Percentiles rank a stretch among this genome's conserved stretches.
These are phyloP conservation scores for Grus americana DNA, from an alignment of 2,113 vertebrate genomes.

Conservation along the genomic window DNA sequence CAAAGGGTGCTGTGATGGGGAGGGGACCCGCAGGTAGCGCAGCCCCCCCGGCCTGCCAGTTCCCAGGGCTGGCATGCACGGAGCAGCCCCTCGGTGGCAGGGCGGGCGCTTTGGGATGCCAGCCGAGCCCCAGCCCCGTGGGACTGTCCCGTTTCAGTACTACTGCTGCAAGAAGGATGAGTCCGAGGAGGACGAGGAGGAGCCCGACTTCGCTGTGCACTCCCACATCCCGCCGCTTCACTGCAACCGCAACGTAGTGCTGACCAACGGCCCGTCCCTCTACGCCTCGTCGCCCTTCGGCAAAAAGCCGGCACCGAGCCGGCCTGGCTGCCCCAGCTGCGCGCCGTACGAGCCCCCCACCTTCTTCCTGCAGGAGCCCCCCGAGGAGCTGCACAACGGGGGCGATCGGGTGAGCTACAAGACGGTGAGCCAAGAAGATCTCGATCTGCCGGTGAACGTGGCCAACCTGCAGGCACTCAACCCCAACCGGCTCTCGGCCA, in stretches of 20 bases:
- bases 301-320: conserved; percentile 79
- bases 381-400: conserved; percentile 83
- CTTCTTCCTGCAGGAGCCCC: conserved; percentile 90
- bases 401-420: conserved; percentile 86
- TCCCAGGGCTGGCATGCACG: neutral
- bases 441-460: conserved; percentile 80
- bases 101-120: neutral
- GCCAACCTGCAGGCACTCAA: conserved; percentile 87
- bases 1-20: rapidly evolving
- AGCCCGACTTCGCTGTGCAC: conserved; percentile 94
- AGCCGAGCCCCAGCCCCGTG: neutral
- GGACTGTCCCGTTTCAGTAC: conserved; percentile 76
- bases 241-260: conserved; percentile 88
- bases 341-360: conserved; percentile 84
- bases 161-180: conserved; percentile 97
- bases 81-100: neutral
- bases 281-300: conserved; percentile 83
- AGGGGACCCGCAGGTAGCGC: neutral
- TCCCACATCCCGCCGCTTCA: conserved; percentile 89
- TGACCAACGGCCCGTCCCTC: conserved; percentile 88
- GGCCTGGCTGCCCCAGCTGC: conserved; percentile 87
- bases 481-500: conserved; percentile 89
- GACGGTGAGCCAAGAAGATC: conserved; percentile 86
- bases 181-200: conserved; percentile 95
- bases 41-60: neutral